Conservation (phyloP, 2,797 vertebrate species). For the Morelia viridis region DNA sequence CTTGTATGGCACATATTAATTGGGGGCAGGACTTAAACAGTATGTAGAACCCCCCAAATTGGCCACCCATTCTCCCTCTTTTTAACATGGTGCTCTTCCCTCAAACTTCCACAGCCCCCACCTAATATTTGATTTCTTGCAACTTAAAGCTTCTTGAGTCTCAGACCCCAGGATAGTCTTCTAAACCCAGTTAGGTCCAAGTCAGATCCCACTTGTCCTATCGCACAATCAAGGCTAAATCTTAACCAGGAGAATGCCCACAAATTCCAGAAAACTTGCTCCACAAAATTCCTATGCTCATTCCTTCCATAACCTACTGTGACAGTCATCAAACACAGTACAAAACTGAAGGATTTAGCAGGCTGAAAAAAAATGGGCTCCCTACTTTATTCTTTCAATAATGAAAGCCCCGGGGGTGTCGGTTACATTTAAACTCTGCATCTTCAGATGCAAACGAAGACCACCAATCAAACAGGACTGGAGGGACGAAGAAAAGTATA, state of each 20-base stretch:
- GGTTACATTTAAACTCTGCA: background rate
- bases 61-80: background rate
- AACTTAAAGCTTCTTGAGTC: background rate
- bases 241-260: background rate
- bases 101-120: background rate
- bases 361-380: background rate
- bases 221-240: background rate
- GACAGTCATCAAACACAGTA: background rate
- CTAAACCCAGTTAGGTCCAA: background rate
- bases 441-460: background rate
- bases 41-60: background rate
- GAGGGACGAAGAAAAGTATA: background rate
- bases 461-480: background rate
- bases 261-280: background rate
- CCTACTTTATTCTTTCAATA: background rate
- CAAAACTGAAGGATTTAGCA: accelerated
- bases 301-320: background rate
- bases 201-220: background rate
- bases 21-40: background rate
- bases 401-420: background rate
- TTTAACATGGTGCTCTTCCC: background rate
- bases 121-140: background rate
- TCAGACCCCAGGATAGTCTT: background rate
- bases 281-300: background rate
- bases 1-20: no score